Evolutionary conservation across 2,113 vertebrate genomes (phyloP).

Genomic region (Dasypus novemcinctus): DNA sequence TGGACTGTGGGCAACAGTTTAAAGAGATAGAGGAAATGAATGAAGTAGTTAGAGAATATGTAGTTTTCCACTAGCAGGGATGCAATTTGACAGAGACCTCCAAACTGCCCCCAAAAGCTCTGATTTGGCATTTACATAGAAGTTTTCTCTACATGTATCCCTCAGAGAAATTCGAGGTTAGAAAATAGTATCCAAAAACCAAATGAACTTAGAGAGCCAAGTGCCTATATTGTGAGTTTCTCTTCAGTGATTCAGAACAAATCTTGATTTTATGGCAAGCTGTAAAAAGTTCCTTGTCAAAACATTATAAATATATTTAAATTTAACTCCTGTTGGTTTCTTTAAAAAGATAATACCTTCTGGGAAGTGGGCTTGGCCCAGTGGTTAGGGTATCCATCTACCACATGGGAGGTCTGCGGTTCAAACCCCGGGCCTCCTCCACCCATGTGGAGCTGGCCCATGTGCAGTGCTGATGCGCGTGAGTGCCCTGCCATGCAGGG

Average conservation of each 20-base stretch:
- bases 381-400: too few species aligned
- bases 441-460: too few species aligned
- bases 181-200: background rate
- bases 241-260: background rate
- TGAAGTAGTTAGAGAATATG: background rate
- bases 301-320: background rate
- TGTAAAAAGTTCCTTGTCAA: background rate
- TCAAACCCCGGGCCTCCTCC: too few species aligned
- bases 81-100: background rate
- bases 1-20: background rate
- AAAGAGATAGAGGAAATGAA: background rate
- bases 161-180: background rate
- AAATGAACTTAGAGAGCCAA: background rate
- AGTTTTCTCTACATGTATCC: background rate
- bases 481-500: too few species aligned
- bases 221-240: background rate
- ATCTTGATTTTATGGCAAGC: background rate
- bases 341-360: background rate
- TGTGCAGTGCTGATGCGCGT: too few species aligned
- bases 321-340: background rate
- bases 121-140: background rate
- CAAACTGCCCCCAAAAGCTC: background rate
- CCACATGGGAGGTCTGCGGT: too few species aligned
- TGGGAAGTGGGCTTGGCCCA: too few species aligned
- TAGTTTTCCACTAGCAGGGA: fast-evolving